These are phyloP conservation scores for Drosophila mayri DNA, from an alignment of 1,140 invertebrate species.

Conservation along the genomic window DNA sequence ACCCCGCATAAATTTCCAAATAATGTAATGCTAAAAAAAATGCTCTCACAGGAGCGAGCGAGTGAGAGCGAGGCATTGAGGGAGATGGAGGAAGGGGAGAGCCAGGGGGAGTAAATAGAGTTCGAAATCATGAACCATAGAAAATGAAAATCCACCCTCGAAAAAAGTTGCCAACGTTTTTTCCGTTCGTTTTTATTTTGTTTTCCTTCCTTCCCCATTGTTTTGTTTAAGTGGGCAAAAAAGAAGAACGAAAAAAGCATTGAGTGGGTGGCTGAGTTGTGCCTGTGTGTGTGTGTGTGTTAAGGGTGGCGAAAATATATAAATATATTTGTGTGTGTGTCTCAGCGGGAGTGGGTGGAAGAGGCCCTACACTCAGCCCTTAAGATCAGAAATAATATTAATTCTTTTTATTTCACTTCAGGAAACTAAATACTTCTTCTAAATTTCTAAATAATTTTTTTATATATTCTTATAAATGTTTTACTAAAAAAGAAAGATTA, in stretches of 20 bases:
- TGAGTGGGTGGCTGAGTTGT: conserved; percentile 36
- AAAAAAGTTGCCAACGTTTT: conserved; percentile 74
- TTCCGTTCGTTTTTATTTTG: conserved; percentile 51
- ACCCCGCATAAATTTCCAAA: conserved; percentile 81
- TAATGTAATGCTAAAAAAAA: conserved; percentile 80
- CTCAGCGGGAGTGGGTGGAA: conserved; percentile 16
- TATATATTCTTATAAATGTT: too few relatives aligned
- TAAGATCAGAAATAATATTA: neutral
- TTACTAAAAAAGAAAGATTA: too few relatives aligned
- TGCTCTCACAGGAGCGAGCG: conserved; percentile 27
- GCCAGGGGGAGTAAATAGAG: conserved; percentile 67
- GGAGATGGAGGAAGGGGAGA: conserved; percentile 8
- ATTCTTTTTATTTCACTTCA: neutral
- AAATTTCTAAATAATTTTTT: neutral
- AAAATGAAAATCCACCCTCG: conserved; percentile 82
- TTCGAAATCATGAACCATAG: conserved; percentile 81
- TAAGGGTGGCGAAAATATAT: conserved; percentile 17
- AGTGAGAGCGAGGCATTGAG: neutral
- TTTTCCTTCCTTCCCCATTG: conserved; percentile 57
- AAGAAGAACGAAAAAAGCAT: conserved; percentile 71
- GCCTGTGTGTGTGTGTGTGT: conserved; percentile 31
- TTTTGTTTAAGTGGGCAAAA: conserved; percentile 68
- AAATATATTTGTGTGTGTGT: conserved; percentile 28
- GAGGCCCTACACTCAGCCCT: conserved; percentile 10
- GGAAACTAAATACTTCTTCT: too few relatives aligned